Evolutionary conservation across 2,888 invertebrate genomes (phyloP).

Genomic region (Pedicia rivosa): DNA sequence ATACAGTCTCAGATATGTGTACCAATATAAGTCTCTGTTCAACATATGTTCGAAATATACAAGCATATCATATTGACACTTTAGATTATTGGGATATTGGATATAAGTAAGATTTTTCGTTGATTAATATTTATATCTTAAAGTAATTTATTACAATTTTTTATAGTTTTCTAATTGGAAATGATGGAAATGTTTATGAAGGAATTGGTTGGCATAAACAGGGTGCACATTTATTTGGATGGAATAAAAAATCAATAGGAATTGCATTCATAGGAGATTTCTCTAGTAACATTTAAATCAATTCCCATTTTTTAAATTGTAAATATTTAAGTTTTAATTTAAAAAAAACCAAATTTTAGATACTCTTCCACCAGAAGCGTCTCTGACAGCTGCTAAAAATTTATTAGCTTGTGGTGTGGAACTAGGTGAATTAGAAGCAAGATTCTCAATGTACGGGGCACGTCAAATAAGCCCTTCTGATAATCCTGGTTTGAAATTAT

Average conservation of each 20-base stretch:
- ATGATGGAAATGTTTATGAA: slow-evolving; percentile 47
- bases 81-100: slow-evolving; percentile 37
- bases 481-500: slow-evolving; percentile 35
- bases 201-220: slow-evolving; percentile 44
- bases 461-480: slow-evolving; percentile 29
- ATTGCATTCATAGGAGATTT: slow-evolving; percentile 43
- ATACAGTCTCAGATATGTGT: slow-evolving; percentile 37
- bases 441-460: slow-evolving; percentile 32
- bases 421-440: slow-evolving; percentile 25
- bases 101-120: slow-evolving; percentile 33
- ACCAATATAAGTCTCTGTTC: slow-evolving; percentile 31
- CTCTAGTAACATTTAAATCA: slow-evolving; percentile 24
- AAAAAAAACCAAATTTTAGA: too few species aligned
- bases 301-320: too few species aligned
- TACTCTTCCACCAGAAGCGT: too few species aligned
- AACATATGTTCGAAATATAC: slow-evolving; percentile 32
- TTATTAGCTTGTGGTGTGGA: slow-evolving; percentile 31
- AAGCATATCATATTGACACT: slow-evolving; percentile 34
- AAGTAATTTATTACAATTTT: background rate
- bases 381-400: slow-evolving; percentile 27
- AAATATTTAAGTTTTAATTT: too few species aligned
- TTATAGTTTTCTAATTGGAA: slow-evolving; percentile 41
- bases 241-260: slow-evolving; percentile 42
- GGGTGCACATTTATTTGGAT: slow-evolving; percentile 42
- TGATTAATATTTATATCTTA: background rate